These are phyloP conservation scores for Epirrita christyi DNA, from an alignment of 2,888 invertebrate species.

Conservation along the genomic window DNA sequence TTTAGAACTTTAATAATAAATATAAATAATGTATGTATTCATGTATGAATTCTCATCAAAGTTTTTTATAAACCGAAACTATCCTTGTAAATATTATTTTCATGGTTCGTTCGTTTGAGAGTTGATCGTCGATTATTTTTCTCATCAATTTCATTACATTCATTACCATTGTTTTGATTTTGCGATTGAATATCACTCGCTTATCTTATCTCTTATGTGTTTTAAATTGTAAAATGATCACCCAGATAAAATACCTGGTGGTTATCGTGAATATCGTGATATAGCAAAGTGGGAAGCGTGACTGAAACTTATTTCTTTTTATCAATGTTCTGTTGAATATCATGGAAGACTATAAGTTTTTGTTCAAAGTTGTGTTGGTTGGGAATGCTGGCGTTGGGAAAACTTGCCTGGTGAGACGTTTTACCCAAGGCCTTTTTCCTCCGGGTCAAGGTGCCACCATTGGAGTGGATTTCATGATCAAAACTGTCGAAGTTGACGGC, in stretches of 20 bases:
- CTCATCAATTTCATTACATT: conserved; percentile 24
- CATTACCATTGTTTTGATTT: conserved; percentile 50
- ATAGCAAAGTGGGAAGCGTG: conserved; percentile 70
- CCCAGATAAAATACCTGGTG: conserved; percentile 53
- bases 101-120: conserved; percentile 1
- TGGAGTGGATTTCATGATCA: conserved; percentile 99
- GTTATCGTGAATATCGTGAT: conserved; percentile 60
- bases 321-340: conserved; percentile 66
- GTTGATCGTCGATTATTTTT: conserved; percentile 48
- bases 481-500: conserved; percentile 98
- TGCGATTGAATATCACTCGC: conserved; percentile 21
- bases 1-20: too few relatives aligned
- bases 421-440: conserved; percentile 98
- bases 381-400: conserved; percentile 99
- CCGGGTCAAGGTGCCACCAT: conserved; percentile 99
- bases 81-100: conserved; percentile 6
- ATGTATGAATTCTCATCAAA: too few relatives aligned
- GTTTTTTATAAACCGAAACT: conserved; percentile 1
- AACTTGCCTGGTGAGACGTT: conserved; percentile 97
- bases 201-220: conserved; percentile 65
- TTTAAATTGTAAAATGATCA: conserved; percentile 65
- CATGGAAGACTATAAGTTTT: conserved; percentile 99
- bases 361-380: conserved; percentile 99
- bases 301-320: conserved; percentile 53
- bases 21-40: too few relatives aligned